Evolutionary conservation across 2,113 vertebrate species (phyloP).

Genomic region (Piliocolobus tephrosceles): DNA sequence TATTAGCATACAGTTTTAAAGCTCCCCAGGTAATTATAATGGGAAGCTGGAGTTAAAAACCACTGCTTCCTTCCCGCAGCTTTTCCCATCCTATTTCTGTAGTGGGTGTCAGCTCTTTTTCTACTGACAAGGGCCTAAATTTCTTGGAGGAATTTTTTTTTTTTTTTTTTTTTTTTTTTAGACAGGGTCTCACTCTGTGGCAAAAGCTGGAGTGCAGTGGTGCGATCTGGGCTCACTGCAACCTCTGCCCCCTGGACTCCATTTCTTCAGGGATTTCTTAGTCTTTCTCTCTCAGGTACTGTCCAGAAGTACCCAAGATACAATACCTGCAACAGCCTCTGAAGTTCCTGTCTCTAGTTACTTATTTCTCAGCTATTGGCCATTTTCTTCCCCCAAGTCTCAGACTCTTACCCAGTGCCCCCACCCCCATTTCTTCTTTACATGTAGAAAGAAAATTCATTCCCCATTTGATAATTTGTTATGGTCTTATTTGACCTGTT

Average conservation of each 20-base stretch:
- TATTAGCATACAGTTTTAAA: not conserved
- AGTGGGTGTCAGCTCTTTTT: not conserved
- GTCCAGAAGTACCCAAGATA: not conserved
- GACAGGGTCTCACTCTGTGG: too few relatives aligned
- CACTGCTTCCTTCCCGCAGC: not conserved
- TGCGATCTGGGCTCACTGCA: too few relatives aligned
- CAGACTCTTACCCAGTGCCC: not conserved
- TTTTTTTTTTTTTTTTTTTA: too few relatives aligned
- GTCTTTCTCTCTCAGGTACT: constrained; percentile 7
- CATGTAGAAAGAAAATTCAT: constrained; percentile 25
- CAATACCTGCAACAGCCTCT: not conserved
- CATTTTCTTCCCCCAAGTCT: constrained; percentile 15
- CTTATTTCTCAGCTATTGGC: not conserved
- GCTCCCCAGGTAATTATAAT: not conserved
- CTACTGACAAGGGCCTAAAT: not conserved
- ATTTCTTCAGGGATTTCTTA: constrained; percentile 4
- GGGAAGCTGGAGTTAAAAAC: not conserved
- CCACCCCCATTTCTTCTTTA: not conserved
- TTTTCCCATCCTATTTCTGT: not conserved
- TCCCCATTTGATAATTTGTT: constrained; percentile 22
- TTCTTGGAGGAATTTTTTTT: too few relatives aligned
- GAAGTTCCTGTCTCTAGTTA: not conserved
- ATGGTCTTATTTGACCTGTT: not conserved
- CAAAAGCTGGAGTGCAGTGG: too few relatives aligned
- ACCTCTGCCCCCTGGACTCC: too few relatives aligned